Evolutionary conservation across 2,888 invertebrate species (phyloP).

Genomic region (Lasioglossum zephyrum): DNA sequence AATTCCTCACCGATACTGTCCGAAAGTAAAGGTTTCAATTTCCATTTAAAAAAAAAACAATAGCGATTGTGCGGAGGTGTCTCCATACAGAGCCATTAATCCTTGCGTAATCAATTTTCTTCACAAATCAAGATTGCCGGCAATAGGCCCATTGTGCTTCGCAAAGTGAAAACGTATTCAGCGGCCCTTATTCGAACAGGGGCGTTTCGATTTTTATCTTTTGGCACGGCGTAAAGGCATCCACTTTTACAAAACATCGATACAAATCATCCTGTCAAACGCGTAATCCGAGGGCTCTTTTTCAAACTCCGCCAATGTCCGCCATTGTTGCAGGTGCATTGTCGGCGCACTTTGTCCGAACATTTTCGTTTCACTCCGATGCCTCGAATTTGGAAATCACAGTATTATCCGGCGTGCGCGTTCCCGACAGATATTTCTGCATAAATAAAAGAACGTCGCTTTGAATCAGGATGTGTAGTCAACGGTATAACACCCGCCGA

Average conservation of each 20-base stretch:
- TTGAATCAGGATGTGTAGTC: not conserved
- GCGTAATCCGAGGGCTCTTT: constrained; percentile 45
- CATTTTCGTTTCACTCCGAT: constrained; percentile 31
- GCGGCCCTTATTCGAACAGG: not conserved
- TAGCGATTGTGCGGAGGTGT: not conserved
- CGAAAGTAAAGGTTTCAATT: not conserved
- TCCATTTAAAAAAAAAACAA: not conserved
- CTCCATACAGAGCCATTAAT: not conserved
- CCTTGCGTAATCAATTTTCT: constrained; percentile 8
- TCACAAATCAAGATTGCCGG: constrained; percentile 37
- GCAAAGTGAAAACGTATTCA: constrained; percentile 19
- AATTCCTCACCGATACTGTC: not conserved
- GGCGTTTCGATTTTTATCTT: constrained; percentile 45
- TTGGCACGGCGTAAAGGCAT: constrained; percentile 17
- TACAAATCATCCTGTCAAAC: constrained; percentile 62
- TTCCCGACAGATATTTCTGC: constrained; percentile 22
- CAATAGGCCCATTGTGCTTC: constrained; percentile 6
- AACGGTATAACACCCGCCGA: not conserved
- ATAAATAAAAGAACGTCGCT: constrained; percentile 35
- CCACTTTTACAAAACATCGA: constrained; percentile 49
- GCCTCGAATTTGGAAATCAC: constrained; percentile 46
- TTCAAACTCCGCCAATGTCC: constrained; percentile 33
- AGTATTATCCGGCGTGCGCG: constrained; percentile 10
- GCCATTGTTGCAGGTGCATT: constrained; percentile 48
- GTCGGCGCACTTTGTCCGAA: constrained; percentile 44